A percentile compares a stretch with the other conserved stretches of the same genome.
Conservation (phyloP, 2,113 vertebrate genomes). For the Carettochelys insculpta region DNA sequence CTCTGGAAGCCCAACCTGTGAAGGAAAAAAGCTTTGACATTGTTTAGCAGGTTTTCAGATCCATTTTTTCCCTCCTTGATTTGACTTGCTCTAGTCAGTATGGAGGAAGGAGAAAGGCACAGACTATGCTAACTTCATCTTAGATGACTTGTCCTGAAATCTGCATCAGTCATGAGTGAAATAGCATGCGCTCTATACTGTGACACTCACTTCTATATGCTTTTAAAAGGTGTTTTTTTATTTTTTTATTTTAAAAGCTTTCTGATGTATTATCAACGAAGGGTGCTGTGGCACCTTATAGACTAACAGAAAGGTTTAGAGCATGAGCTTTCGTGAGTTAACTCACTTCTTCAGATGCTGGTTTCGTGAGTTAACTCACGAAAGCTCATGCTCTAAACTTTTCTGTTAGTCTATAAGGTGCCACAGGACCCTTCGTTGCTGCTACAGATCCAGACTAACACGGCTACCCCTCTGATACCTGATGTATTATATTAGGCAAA, state of each 20-base stretch:
- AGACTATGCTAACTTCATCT: accelerated
- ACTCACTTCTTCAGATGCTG: too few species aligned
- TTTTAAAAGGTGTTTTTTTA: neutral
- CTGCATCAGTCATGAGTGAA: neutral
- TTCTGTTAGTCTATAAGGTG: too few species aligned
- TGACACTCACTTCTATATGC: neutral
- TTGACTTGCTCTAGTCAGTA: neutral
- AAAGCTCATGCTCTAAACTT: too few species aligned
- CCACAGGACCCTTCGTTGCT: too few species aligned
- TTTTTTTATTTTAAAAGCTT: neutral
- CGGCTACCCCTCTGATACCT: too few species aligned
- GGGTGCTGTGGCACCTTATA: too few species aligned
- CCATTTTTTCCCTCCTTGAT: neutral
- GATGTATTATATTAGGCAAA: neutral
- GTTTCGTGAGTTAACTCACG: too few species aligned
- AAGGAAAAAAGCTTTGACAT: neutral
- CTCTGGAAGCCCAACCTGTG: neutral
- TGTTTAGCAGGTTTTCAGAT: neutral
- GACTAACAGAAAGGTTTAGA: too few species aligned
- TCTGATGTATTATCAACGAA: neutral
- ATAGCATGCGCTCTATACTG: too few species aligned
- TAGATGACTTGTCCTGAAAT: neutral
- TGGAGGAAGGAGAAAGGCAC: neutral
- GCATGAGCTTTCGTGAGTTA: too few species aligned
- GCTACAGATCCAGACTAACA: too few species aligned